Percentiles rank a stretch among this genome's conserved stretches.
phyloP scores from a whole-genome alignment of 2,113 vertebrate species.

The Dicentrarchus labrax region DNA sequence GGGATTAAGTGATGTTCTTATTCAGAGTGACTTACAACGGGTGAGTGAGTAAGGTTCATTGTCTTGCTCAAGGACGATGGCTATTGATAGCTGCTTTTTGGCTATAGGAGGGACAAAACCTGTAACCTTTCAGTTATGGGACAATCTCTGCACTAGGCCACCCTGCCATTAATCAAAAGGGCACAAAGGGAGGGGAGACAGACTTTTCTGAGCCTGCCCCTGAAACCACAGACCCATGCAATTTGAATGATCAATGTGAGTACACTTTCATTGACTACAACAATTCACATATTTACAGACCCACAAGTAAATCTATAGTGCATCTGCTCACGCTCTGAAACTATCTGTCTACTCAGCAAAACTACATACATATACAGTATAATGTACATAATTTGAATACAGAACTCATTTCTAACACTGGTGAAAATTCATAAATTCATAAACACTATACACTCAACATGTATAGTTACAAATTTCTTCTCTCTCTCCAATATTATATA shows the following conservation, averaged over 20 bases:
- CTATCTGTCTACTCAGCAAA: slow-evolving; percentile 12
- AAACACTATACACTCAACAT: not conserved
- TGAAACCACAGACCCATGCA: not conserved
- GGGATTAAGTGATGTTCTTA: slow-evolving; percentile 17
- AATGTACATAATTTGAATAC: not conserved
- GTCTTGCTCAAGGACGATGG: slow-evolving; percentile 19
- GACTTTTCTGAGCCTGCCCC: not conserved
- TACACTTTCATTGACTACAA: not conserved
- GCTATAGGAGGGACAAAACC: not conserved
- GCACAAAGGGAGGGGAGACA: not conserved
- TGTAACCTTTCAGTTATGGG: slow-evolving; percentile 19
- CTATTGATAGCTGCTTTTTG: slow-evolving; percentile 21
- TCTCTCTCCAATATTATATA: not conserved
- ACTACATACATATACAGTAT: not conserved
- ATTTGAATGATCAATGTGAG: slow-evolving; percentile 11
- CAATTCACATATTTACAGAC: not conserved
- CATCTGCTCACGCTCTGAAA: not conserved
- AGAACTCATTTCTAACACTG: slow-evolving; percentile 8
- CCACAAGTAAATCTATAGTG: not conserved
- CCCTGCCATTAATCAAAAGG: slow-evolving; percentile 31
- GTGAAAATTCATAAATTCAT: slow-evolving; percentile 14
- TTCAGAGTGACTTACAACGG: not conserved
- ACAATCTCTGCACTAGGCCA: slow-evolving; percentile 3
- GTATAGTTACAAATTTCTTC: not conserved
- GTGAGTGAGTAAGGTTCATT: not conserved